Conservation (phyloP, 2,888 invertebrate genomes). For the Dorcus hopei region DNA sequence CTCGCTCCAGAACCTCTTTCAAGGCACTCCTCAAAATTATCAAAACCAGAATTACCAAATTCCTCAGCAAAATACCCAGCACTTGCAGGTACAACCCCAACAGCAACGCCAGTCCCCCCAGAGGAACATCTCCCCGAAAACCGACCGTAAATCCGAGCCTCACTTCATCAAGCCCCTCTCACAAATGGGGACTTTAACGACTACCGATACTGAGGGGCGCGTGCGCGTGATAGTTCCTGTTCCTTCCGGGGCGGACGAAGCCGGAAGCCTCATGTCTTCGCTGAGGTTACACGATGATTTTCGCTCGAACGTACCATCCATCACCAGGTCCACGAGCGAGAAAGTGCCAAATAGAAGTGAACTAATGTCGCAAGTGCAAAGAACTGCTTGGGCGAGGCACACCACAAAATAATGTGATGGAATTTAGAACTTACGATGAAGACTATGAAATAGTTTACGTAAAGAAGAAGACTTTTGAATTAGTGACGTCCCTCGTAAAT, state of each 20-base stretch:
- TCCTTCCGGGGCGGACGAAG: slow-evolving; percentile 37
- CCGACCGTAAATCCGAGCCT: slow-evolving; percentile 27
- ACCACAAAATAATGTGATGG: slow-evolving; percentile 62
- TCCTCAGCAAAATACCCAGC: slow-evolving; percentile 25
- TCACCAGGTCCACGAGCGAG: slow-evolving; percentile 79
- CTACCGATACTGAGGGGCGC: slow-evolving; percentile 60
- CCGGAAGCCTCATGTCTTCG: slow-evolving; percentile 49
- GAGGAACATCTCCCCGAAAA: slow-evolving; percentile 9
- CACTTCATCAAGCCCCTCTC: slow-evolving; percentile 68
- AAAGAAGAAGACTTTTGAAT: not conserved
- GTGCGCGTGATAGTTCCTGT: slow-evolving; percentile 63
- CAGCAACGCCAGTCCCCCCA: slow-evolving; percentile 21
- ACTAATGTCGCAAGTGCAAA: slow-evolving; percentile 77
- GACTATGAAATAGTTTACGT: too few species aligned
- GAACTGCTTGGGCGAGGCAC: slow-evolving; percentile 82
- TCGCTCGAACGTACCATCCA: slow-evolving; percentile 59
- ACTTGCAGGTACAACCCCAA: slow-evolving; percentile 21
- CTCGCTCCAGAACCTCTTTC: slow-evolving; percentile 11
- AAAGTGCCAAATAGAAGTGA: slow-evolving; percentile 83
- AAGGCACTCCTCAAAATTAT: slow-evolving; percentile 14
- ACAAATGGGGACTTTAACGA: slow-evolving; percentile 60
- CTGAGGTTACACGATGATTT: slow-evolving; percentile 58
- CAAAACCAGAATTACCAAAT: slow-evolving; percentile 11
- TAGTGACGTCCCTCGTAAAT: too few species aligned
- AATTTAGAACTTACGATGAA: slow-evolving; percentile 48